Base-by-base conservation (phyloP, 2,113 vertebrate genomes). In the Megaceryle torquata region DNA sequence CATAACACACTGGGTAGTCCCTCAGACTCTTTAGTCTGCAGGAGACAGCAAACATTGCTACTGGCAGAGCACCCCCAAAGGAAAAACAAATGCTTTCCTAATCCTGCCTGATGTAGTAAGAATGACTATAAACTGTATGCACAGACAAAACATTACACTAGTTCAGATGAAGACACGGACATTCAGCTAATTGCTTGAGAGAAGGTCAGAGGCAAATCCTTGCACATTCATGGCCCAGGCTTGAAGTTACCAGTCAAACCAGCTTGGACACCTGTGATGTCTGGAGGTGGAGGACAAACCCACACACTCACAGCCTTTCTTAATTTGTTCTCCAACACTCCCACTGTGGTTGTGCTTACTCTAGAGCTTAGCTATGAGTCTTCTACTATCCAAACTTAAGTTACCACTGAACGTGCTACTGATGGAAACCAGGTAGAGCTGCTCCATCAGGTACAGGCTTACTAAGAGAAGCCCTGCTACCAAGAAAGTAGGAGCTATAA, bases 331-430 rank as follows among this genome's bases (percentile, higher is more conserved):
- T 25, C n/a, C 69, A 33, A 0, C 37, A 20, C 37, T 74, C 29
- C 43, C 43, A 28, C 39, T 31, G 31, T 31, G n/a, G 12, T 31
- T 4, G 0, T 24, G 10, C 22, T 35, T 65, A 25, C 44, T 54
- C 18, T 68, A n/a, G 70, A 71, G 28, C 33, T 51, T 60, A 35
- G 25, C 57, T 56, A 28, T 21, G 21, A 41, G 16, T 13, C 13
- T 51, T 68, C 53, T 8, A 11, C 37, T 43, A 5, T 15, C 20
- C 26, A 50, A 13, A 33, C 15, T 6, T 60, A 46, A 43, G 31
- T 31, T 51, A 17, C 0, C 2, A 6, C 5, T 11, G 82, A 8
- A 48, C 50, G 54, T 1, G 3, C 24, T 53, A 19, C 46, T 31
- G 54, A 12, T 37, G 65, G 60, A 33, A 78, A 33, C 8, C 50